phyloP scores from a whole-genome alignment of 2,113 vertebrate genomes.

The Proteles cristata region DNA sequence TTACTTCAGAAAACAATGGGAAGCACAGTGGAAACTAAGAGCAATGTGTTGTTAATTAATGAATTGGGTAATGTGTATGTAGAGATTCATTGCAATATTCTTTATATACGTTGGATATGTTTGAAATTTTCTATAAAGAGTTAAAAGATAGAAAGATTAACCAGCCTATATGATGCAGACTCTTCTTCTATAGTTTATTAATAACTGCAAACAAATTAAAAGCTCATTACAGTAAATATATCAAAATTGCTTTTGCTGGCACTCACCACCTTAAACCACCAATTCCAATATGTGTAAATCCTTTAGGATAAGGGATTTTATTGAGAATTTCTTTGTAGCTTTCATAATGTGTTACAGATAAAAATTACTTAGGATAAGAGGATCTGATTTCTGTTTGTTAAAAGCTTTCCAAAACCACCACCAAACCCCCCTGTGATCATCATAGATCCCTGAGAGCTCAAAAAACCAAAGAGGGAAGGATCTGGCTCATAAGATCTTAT shows the following conservation, averaged over 20 bases:
- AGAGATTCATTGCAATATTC: neutral
- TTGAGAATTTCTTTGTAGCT: neutral
- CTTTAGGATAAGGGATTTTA: neutral
- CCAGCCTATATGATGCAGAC: neutral
- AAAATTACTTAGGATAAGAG: neutral
- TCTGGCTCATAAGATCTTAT: neutral
- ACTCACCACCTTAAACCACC: neutral
- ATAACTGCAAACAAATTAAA: neutral
- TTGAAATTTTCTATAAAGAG: neutral
- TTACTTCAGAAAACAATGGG: too few relatives aligned
- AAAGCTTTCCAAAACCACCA: neutral
- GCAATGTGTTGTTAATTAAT: neutral
- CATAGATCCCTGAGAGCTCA: neutral
- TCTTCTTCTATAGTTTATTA: neutral
- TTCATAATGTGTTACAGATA: neutral
- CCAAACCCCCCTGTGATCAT: neutral
- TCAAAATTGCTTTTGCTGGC: neutral
- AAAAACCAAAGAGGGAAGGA: neutral
- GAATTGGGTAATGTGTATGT: neutral
- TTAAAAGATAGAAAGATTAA: neutral
- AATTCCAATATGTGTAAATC: neutral
- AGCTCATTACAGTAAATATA: neutral
- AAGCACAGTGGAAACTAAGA: neutral
- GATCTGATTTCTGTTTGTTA: neutral
- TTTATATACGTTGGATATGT: neutral